Evolutionary conservation across 2,888 invertebrate genomes (phyloP), one percentile per base, ranked within the genome.

Genomic region (Dexiosoma caninum): DNA sequence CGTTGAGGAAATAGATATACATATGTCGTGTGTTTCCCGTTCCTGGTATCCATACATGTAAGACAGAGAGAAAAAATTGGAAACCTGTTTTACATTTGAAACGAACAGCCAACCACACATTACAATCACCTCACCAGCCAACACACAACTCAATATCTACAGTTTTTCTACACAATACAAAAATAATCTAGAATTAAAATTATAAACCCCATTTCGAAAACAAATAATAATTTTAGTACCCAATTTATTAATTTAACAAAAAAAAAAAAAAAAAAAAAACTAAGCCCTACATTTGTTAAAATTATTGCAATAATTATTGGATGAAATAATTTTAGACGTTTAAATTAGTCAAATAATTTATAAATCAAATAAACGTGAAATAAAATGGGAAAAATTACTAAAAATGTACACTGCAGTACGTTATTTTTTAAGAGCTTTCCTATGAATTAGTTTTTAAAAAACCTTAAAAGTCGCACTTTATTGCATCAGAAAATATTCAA

Each of bases 41-140:
- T 51, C 42, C 51, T 72, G 71, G n/a, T n/a, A n/a, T n/a, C 1
- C 0, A 37, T 10, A 42, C 2, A 64, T 40, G 42, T 14, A 74
- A 74, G 46, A 40, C 21, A 57, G 14, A 66, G 57, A 40, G 35
- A 21, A 37, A 40, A n/a, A 35, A 60, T 23, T n/a, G 57, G 57
- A 77, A 77, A 77, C 77, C 77, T 77, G 77, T 77, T 77, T 77
- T 70, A 70, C 46, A 77, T 55, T 55, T 53, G 9, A 42, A 40
- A 64, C 30, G 30, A 51, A 30, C 67, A 35, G 67, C 59, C 67
- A 35, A 75, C 59, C 67, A 75, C 75, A 75, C 75, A 60, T 64
- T 53, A 67, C 71, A 72, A 53, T 62, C 71, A 44, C 71, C 62
- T 59, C 49, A 67, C n/a, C 67, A 67, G 51, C 75, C 67, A 67